Conservation (phyloP, 2,113 vertebrate species). For the Montifringilla adamsi region DNA sequence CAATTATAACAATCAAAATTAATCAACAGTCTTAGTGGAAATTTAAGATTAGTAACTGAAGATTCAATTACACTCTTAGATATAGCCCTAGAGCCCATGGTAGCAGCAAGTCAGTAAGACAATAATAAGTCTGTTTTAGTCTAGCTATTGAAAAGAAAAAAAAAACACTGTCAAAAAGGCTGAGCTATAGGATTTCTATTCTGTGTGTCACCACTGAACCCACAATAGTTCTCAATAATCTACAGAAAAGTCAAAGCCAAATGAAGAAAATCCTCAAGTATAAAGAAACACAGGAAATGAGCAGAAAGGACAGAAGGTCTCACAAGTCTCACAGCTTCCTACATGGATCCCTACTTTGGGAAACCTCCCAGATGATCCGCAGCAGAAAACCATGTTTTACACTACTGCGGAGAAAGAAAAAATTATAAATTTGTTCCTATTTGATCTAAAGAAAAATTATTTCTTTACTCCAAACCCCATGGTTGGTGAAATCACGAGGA, state of each 20-base stretch:
- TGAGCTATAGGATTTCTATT: neutral
- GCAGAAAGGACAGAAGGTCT: neutral
- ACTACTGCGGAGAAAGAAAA: neutral
- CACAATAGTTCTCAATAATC: neutral
- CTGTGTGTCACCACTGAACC: neutral
- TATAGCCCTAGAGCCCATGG: neutral
- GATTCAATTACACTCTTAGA: slow-evolving; percentile 21
- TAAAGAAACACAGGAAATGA: neutral
- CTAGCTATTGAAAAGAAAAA: neutral
- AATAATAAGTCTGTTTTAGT: neutral
- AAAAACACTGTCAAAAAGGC: neutral
- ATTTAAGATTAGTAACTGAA: slow-evolving; percentile 21
- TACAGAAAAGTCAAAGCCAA: neutral
- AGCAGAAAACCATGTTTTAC: neutral
- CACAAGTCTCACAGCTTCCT: neutral
- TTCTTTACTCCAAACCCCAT: neutral
- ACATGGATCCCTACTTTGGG: rapidly evolving
- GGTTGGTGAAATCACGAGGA: neutral
- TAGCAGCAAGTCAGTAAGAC: neutral
- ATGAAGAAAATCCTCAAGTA: neutral
- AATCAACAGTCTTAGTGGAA: slow-evolving; percentile 25
- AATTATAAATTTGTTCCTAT: neutral
- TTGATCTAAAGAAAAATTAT: neutral
- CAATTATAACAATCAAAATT: slow-evolving; percentile 34
- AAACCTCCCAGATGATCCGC: neutral